Evolutionary conservation across 2,888 invertebrate species (phyloP), one percentile per base, ranked within the genome.

Genomic region (Aelia acuminata): DNA sequence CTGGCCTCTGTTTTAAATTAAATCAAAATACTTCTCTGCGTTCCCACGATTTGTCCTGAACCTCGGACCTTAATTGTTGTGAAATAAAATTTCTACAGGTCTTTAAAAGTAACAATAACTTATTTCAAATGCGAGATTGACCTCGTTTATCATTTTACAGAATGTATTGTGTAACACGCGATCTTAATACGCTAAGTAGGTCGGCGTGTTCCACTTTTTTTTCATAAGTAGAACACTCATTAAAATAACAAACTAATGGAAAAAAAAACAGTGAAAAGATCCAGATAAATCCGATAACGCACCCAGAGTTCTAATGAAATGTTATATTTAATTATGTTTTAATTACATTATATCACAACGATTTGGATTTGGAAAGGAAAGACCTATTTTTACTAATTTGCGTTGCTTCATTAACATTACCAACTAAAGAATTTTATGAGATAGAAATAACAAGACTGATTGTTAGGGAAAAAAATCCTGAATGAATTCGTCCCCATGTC

Each of bases 191-290:
- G 31, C 18, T 31, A 63, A 63, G 15, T 63, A 31, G 63, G 63
- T 63, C 63, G 63, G 1, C 63, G 18, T 63, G 31, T 63, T 63
- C 63, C 63, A 63, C 31, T 63, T 63, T 63, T 63, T 57, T 57
- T 26, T 26, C 26, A 26, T 3, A 57, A 57, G 57, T 57, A 57
- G 31, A 63, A 63, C 31, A 15, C 31, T 63, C 31, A 31, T 26
- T n/a, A 31, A 31, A 31, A 63, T 8, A 31, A 31, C n/a, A 63
- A 31, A 31, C 57, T 13, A 57, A 57, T 57, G 26, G 57, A 57
- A 57, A n/a, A 53, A 53, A 49, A 8, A 57, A 57, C 1, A 22
- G 3, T 50, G 18, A 53, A 57, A 22, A 53, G 10, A 53, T n/a
- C 8, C 11, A 1, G 8, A 50, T 3, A 50, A 50, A 53, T 53